Base-by-base conservation (phyloP, 2,113 vertebrate genomes). In the Tapirus terrestris region DNA sequence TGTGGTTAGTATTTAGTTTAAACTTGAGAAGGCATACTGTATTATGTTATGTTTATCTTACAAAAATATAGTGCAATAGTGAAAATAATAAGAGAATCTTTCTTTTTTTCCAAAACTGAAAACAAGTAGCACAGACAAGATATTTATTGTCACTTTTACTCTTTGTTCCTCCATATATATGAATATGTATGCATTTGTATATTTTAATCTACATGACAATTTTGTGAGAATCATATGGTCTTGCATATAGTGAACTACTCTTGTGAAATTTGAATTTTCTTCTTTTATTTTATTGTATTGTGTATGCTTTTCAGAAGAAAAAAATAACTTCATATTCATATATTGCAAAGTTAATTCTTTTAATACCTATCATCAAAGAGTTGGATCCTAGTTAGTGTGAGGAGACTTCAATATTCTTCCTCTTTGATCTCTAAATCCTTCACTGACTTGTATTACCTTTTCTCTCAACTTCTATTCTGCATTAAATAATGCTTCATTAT, bases 401-500 rank as follows among this genome's bases (percentile, higher is more conserved):
- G 72, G 21, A 53, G 14, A 81, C 7, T 79, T 84, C 90, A 61
- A 13, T 51, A 75, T 51, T 18, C 6, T 58, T 95, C 58, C 18
- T 83, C 16, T 96, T 96, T 97, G 70, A 95, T 96, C 65, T 95
- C 45, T 88, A 96, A 96, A 96, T 92, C 80, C 43, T 94, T 92
- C 39, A 76, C 17, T 96, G 65, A 79, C 45, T 96, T 97, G 17
- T 21, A 73, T 92, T 97, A 96, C 94, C 89, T 92, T 96, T 93
- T 92, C 65, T 89, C 45, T 96, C 51, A 48, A 75, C 53, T 90
- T 96, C 75, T 94, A 79, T 86, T 91, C 21, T 70, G 85, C 79
- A 53, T 91, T 88, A 96, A 95, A 81, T 92, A 83, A 86, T 90
- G 91, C 91, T 92, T 98, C 70, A 89, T 94, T 96, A 95, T 95